phyloP scores from a whole-genome alignment of 2,113 vertebrate species.

The Arizona elegans region DNA sequence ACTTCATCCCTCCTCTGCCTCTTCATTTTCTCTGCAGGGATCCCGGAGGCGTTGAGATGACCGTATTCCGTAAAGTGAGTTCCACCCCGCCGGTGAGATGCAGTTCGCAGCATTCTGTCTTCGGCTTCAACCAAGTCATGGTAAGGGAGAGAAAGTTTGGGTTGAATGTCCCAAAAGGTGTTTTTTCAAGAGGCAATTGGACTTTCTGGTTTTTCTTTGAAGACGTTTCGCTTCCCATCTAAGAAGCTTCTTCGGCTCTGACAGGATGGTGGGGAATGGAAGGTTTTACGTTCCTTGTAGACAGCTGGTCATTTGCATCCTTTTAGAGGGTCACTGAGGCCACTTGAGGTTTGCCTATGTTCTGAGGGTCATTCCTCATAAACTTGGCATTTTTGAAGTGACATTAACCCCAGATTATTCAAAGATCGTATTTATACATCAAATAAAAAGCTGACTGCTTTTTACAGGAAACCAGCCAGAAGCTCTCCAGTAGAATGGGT shows the following conservation, averaged over 20 bases:
- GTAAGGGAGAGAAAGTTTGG: constrained; percentile 62
- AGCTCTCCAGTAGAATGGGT: no score
- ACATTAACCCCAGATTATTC: background rate
- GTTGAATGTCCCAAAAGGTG: background rate
- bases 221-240: no score
- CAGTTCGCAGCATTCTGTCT: constrained; percentile 89
- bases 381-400: background rate
- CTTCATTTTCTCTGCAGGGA: constrained; percentile 63
- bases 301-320: no score
- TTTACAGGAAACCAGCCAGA: no score
- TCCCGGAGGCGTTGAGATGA: constrained; percentile 86
- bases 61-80: constrained; percentile 86
- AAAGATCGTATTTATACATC: background rate
- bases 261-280: no score
- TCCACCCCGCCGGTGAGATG: constrained; percentile 87
- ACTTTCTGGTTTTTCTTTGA: no score
- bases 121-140: constrained; percentile 88
- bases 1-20: background rate
- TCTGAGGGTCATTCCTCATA: background rate
- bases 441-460: background rate
- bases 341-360: no score
- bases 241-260: no score
- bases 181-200: no score
- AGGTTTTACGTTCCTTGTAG: no score
- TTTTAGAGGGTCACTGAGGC: no score